phyloP scores from a whole-genome alignment of 2,888 invertebrate species.

The Antheraea assamensis region DNA sequence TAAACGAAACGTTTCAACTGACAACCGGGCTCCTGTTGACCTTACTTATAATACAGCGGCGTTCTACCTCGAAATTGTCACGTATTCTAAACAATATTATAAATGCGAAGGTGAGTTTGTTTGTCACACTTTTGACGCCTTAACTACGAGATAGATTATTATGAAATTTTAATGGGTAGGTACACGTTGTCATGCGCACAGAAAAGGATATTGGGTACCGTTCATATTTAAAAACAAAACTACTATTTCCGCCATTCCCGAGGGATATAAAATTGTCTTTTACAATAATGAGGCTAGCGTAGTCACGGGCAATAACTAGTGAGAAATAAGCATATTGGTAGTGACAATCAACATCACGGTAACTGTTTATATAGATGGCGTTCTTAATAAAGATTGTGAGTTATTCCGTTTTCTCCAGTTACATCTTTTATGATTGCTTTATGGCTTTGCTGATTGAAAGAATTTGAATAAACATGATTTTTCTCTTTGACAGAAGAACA shows the following conservation, averaged over 20 bases:
- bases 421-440: not conserved
- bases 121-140: too few species aligned
- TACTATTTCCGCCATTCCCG: too few species aligned
- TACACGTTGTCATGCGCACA: too few species aligned
- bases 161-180: too few species aligned
- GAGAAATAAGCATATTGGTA: not conserved
- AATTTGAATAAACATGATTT: not conserved
- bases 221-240: too few species aligned
- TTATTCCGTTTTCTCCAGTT: slow-evolving; percentile 1
- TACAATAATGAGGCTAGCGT: too few species aligned
- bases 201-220: too few species aligned
- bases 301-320: too few species aligned
- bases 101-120: too few species aligned
- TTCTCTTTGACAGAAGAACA: not conserved
- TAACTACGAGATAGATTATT: too few species aligned
- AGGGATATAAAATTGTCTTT: too few species aligned
- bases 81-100: not conserved
- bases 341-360: not conserved
- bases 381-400: not conserved
- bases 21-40: slow-evolving; percentile 11
- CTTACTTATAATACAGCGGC: not conserved
- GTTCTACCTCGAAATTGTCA: not conserved
- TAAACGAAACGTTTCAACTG: slow-evolving; percentile 4
- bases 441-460: not conserved
- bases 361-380: not conserved